Conservation (phyloP, 2,888 invertebrate genomes). For the Bimastos eiseni region DNA sequence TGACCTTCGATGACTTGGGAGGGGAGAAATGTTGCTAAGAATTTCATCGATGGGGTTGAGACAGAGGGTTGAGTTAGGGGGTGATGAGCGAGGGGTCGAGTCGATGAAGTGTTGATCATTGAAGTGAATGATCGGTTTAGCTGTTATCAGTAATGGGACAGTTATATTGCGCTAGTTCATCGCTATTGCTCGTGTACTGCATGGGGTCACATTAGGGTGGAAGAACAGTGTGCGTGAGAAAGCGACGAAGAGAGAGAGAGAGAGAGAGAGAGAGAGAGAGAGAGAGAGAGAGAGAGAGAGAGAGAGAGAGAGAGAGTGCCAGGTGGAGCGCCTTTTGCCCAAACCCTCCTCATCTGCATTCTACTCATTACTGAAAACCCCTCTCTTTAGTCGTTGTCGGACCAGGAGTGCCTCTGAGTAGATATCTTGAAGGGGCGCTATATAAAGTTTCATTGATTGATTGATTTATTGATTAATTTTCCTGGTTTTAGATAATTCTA, state of each 20-base stretch:
- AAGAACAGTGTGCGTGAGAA: neutral
- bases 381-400: too few relatives aligned
- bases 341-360: too few relatives aligned
- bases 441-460: too few relatives aligned
- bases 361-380: too few relatives aligned
- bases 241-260: neutral
- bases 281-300: neutral
- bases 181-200: neutral
- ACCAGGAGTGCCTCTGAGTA: too few relatives aligned
- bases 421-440: too few relatives aligned
- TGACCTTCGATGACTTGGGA: neutral
- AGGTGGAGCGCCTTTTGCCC: too few relatives aligned
- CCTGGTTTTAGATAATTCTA: slow-evolving; percentile 57
- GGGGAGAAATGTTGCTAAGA: neutral
- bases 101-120: neutral
- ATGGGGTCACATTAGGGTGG: neutral
- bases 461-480: too few relatives aligned
- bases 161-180: neutral
- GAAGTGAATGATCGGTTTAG: neutral
- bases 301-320: neutral
- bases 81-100: too few relatives aligned
- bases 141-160: neutral
- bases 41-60: too few relatives aligned
- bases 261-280: neutral
- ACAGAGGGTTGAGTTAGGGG: too few relatives aligned